Percentiles rank a stretch among this genome's conserved stretches.
Conservation (phyloP, 2,797 vertebrate species). For the Chelonia mydas region DNA sequence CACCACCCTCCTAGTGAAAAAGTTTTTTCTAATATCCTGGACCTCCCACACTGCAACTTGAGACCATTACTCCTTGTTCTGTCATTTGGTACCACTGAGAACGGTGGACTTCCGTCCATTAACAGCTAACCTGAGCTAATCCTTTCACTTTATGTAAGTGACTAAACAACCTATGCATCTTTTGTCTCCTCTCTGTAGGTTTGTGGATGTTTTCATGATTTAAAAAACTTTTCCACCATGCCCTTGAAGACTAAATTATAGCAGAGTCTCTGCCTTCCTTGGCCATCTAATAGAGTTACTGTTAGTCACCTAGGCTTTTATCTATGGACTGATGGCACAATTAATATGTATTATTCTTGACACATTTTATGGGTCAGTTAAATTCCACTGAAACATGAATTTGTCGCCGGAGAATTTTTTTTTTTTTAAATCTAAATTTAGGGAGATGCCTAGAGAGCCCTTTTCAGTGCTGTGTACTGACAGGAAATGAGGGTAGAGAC, state of each 20-base stretch:
- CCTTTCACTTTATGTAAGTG: not conserved
- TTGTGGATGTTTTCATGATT: not conserved
- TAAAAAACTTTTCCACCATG: not conserved
- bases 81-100: no score
- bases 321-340: not conserved
- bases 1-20: no score
- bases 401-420: not conserved
- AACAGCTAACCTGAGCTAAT: not conserved
- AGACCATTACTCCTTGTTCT: no score
- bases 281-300: not conserved
- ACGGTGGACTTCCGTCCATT: not conserved
- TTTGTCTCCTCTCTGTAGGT: not conserved
- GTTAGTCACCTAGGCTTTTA: not conserved
- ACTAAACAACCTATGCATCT: not conserved
- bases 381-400: not conserved
- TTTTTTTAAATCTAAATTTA: not conserved
- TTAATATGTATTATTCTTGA: not conserved
- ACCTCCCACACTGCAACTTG: no score
- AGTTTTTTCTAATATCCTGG: no score
- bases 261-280: not conserved
- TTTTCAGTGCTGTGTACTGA: not conserved
- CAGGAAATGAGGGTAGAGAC: not conserved
- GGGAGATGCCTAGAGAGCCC: not conserved
- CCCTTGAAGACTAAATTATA: not conserved
- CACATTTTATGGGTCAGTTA: not conserved